Base-by-base conservation (phyloP, 2,888 invertebrate species). In the Drosophila phalerata region DNA sequence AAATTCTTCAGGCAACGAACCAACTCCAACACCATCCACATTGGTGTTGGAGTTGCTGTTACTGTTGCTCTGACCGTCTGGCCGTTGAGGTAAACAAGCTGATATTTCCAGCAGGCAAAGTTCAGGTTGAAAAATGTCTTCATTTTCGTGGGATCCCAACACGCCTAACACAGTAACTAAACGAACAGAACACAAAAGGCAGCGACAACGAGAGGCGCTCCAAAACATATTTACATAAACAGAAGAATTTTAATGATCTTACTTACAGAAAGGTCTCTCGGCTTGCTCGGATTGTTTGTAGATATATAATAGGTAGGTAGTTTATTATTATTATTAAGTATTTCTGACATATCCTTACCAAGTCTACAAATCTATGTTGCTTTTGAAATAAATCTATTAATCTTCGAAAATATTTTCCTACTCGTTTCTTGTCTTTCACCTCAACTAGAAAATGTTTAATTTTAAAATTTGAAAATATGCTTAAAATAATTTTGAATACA, bases 221-320 rank as follows among this genome's bases (percentile, higher is more conserved):
- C 78, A 64, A 69, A 73, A 77, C 67, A 76, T 81, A 84, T 85
- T 86, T 81, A 67, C 84, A 82, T 86, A 82, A 82, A 77, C 71
- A 77, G 66, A 55, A 63, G 69, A 65, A 63, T 79, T 85, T 79
- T 58, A 53, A 55, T 55, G 67, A 42, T 34, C 60, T 61, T 47
- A 52, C 51, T 19, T 2, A 5, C 0, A 10, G 1, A 4, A 22
- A 34, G n/a, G 38, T 63, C 19, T 25, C 32, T 11, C 1, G 6
- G 19, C 3, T 60, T 22, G 0, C 10, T 11, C 9, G 10, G 8
- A 3, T 10, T 2, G 19, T 40, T 38, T 42, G 63, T 34, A 5
- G 3, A 42, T n/a, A 2, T 25, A 25, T n/a, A 2, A 22, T 45
- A 8, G 6, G 22, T 13, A 5, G 17, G 5, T 8, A 28, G 28